These are phyloP conservation scores for Aphrophora alni DNA, from an alignment of 2,888 invertebrate species.

Conservation along the genomic window DNA sequence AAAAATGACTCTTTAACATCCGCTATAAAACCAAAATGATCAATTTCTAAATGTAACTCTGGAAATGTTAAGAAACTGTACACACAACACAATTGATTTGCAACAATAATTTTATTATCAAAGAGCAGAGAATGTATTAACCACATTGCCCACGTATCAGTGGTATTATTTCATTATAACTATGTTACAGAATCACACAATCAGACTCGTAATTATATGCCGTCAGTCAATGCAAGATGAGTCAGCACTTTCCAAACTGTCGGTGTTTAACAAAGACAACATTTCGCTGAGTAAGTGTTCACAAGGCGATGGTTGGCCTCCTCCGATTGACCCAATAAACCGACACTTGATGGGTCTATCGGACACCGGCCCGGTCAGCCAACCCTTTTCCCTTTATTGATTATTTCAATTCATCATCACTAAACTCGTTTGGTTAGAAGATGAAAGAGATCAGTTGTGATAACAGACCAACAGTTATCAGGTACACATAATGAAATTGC, in stretches of 20 bases:
- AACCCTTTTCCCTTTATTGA: conserved; percentile 11
- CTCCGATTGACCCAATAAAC: conserved; percentile 32
- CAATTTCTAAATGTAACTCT: no score
- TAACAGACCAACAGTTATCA: background rate
- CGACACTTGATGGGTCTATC: conserved; percentile 29
- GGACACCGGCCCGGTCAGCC: background rate
- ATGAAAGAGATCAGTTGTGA: background rate
- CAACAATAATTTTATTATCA: background rate
- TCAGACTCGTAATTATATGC: background rate
- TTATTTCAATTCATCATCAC: conserved; percentile 32
- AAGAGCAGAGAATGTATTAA: background rate
- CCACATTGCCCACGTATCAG: background rate
- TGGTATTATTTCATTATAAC: background rate
- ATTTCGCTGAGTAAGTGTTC: background rate
- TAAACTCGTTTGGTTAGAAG: background rate
- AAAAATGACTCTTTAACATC: no score
- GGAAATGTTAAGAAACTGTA: background rate
- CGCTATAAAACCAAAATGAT: no score
- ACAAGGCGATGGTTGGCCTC: no score
- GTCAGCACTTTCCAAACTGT: background rate
- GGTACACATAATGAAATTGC: background rate
- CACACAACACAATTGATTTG: background rate
- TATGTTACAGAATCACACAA: background rate
- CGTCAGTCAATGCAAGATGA: background rate
- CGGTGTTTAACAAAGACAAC: background rate